Evolutionary conservation across 2,888 invertebrate genomes (phyloP), one percentile per base, ranked within the genome.

Genomic region (Leptinotarsa tumamoca): DNA sequence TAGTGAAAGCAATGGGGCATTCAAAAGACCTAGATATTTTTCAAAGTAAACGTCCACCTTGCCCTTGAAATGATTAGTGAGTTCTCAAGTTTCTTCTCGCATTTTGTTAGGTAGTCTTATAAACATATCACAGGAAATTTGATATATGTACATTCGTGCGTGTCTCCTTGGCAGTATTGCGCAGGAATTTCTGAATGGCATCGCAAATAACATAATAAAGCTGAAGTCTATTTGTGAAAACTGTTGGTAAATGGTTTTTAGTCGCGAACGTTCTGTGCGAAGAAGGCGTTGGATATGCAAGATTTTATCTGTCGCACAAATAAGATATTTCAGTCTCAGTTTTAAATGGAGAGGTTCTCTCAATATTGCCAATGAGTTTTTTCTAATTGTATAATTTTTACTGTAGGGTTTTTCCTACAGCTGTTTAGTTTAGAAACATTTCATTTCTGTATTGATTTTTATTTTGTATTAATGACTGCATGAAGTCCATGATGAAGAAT

Each of bases 111-210:
- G 33, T 17, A 63, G 63, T n/a, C 63, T 63, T 27, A 63, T 27
- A 63, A 63, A 43, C 63, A 63, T 33, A 63, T 63, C 63, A 43
- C 43, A 43, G n/a, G 63, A 63, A 27, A 63, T 63, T 33, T 63
- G 33, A 63, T 63, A 63, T 63, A 63, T 21, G 63, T 43, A 17
- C 33, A 13, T 33, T 27, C 13, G 63, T 63, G 43, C 63, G 63
- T 63, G 63, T 63, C n/a, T 63, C 43, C 43, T 5, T 63, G 27
- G n/a, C n/a, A 13, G 33, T 63, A 33, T 63, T 33, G 33, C 27
- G 63, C 63, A n/a, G 18, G 63, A 43, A 63, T 63, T 63, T 43
- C 63, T 33, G 15, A 63, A 33, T 33, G 63, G 33, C 43, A 17
- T 33, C 43, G 33, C 33, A 43, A 63, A 63, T 63, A 63, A 63